Base-by-base conservation (phyloP, 2,113 vertebrate species). In the Thomomys bottae region DNA sequence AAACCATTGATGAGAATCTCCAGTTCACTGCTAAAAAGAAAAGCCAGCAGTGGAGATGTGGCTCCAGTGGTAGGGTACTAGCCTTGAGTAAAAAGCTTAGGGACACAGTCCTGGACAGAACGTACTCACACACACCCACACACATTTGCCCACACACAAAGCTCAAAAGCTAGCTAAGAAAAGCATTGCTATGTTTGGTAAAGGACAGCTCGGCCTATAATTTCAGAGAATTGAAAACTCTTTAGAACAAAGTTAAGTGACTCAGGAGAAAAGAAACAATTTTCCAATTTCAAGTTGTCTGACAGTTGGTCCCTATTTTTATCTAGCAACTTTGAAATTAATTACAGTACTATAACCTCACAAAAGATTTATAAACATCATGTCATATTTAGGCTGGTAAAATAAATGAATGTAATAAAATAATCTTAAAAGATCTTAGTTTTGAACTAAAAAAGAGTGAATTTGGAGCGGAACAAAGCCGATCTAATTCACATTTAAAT, bases 381-480 rank as follows among this genome's bases (percentile, higher is more conserved):
- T 75, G 11, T 30, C 38, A 14, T 57, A 73, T 59, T 91, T 84
- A 61, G 24, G 59, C 38, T 79, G 63, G n/a, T 71, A 79, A 93
- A 89, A 66, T 59, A 42, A 86, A 79, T 78, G 72, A 45, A 87
- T 36, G 67, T 23, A 75, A 67, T 42, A 90, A 73, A 73, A 89
- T 79, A 77, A 71, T 84, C 26, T 89, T 68, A 78, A 91, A 94
- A 90, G 17, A 64, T 17, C 12, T 92, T 88, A 34, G 61, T 94
- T 95, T 38, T 87, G 57, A 93, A 80, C 72, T 59, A 88, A 30
- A 84, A 84, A 91, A 76, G 32, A 54, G 93, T 81, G n/a, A 83
- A 90, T 87, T 45, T 84, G 57, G 70, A 94, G 40, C 67, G 59
- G 30, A 81, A 70, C 76, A 91, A 92, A 94, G 90, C 82, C 89